These are phyloP conservation scores for Crax fasciolata DNA, from an alignment of 2,797 vertebrate species.

Conservation along the genomic window DNA sequence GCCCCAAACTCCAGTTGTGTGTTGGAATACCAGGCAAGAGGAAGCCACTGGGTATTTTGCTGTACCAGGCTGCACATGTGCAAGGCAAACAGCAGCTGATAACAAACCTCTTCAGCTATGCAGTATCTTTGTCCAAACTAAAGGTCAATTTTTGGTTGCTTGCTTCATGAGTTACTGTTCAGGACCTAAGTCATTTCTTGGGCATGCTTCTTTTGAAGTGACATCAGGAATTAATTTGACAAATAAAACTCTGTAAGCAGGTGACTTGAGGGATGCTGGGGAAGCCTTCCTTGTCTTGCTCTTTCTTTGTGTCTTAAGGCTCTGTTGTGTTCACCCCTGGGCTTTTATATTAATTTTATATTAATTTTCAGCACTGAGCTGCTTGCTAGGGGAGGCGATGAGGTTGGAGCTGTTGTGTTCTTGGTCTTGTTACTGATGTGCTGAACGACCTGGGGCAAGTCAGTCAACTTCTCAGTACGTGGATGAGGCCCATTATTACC, in stretches of 20 bases:
- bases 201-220: not conserved
- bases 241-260: not conserved
- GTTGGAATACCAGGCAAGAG: not conserved
- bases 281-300: not conserved
- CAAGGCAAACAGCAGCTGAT: not conserved
- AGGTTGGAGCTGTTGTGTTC: not conserved
- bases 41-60: not conserved
- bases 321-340: not conserved
- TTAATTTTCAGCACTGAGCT: not conserved
- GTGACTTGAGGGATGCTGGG: not conserved
- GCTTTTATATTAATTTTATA: not conserved
- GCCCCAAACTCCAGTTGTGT: rapidly evolving
- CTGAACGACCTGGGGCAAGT: not conserved
- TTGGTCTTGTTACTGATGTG: not conserved
- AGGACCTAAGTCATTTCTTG: not conserved
- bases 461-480: not conserved
- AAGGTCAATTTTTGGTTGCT: not conserved
- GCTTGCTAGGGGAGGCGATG: not conserved
- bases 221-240: not conserved
- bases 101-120: not conserved
- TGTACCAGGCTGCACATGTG: not conserved
- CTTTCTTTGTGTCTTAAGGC: not conserved
- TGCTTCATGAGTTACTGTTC: not conserved
- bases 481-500: not conserved
- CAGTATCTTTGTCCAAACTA: not conserved